phyloP scores from a whole-genome alignment of 2,797 vertebrate genomes.

The Melanotaenia maccullochi region DNA sequence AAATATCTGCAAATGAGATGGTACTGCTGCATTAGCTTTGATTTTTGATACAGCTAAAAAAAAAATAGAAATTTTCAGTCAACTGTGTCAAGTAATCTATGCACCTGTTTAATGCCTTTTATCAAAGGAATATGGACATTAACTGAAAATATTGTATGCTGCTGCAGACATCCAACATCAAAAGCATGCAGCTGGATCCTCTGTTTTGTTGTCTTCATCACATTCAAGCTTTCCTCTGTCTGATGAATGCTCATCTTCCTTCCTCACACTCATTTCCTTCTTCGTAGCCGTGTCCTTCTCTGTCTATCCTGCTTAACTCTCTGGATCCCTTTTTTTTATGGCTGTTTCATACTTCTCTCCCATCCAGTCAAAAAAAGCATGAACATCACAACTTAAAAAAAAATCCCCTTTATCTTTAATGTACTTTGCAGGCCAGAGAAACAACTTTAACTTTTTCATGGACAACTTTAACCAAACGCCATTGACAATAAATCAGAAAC shows the following conservation, averaged over 20 bases:
- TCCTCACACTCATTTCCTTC: slow-evolving; percentile 7
- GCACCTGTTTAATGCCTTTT: not conserved
- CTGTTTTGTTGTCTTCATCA: slow-evolving; percentile 5
- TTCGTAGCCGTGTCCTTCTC: not conserved
- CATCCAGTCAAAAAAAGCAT: not conserved
- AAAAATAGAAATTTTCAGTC: not conserved
- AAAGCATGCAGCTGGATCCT: not conserved
- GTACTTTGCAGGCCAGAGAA: not conserved
- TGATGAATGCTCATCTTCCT: slow-evolving; percentile 6
- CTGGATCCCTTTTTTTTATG: not conserved
- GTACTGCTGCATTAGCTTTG: not conserved
- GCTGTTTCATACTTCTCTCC: not conserved
- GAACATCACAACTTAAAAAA: not conserved
- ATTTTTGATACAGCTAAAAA: not conserved
- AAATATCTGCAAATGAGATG: not conserved
- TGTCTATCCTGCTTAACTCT: not conserved
- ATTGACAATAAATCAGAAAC: too few species aligned
- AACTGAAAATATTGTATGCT: too few species aligned
- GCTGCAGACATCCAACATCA: not conserved
- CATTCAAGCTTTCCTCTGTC: not conserved
- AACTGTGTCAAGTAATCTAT: not conserved
- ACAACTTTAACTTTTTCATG: too few species aligned
- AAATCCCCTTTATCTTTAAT: not conserved
- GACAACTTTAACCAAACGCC: too few species aligned
- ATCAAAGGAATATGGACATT: not conserved